phyloP scores from a whole-genome alignment of 2,888 invertebrate species.

The Lissocephala sabroskyi region DNA sequence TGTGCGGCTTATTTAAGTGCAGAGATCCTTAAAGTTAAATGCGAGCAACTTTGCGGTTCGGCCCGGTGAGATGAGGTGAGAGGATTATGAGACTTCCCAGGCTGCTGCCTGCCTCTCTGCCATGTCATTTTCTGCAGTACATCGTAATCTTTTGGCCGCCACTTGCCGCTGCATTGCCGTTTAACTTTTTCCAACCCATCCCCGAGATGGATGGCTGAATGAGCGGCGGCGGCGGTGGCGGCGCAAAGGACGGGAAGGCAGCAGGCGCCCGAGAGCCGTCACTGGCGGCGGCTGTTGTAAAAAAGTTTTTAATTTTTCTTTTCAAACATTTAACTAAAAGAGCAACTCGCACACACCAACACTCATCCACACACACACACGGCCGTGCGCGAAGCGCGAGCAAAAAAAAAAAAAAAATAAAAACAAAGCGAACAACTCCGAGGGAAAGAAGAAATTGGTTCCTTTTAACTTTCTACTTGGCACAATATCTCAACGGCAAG shows the following conservation, averaged over 20 bases:
- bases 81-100: too few species aligned
- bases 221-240: background rate
- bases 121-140: too few species aligned
- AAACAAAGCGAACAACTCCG: constrained; percentile 11
- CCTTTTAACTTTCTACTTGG: constrained; percentile 40
- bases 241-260: background rate
- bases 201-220: background rate
- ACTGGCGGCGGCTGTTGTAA: constrained; percentile 45
- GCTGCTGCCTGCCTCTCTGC: too few species aligned
- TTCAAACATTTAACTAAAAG: constrained; percentile 66
- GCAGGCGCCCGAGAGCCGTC: background rate
- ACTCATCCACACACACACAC: background rate
- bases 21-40: too few species aligned
- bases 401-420: background rate
- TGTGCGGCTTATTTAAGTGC: too few species aligned
- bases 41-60: too few species aligned
- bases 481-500: constrained; percentile 45
- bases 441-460: constrained; percentile 18
- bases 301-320: constrained; percentile 66
- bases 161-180: too few species aligned
- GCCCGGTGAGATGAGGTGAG: too few species aligned
- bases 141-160: too few species aligned
- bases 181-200: too few species aligned
- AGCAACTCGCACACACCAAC: constrained; percentile 34
- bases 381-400: background rate